phyloP scores from a whole-genome alignment of 2,888 invertebrate species.

The Drosophila leonis region DNA sequence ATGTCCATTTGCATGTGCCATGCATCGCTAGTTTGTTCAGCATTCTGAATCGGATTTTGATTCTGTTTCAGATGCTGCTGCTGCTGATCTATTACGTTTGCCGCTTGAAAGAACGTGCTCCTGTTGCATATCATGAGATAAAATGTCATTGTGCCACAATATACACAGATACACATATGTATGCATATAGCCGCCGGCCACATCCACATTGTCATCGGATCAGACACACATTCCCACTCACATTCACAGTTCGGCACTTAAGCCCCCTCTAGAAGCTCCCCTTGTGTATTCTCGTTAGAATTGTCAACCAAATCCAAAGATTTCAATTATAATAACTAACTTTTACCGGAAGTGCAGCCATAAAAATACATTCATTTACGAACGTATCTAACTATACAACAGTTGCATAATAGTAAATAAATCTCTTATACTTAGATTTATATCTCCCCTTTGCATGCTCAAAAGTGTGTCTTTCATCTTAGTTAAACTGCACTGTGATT shows the following conservation, averaged over 20 bases:
- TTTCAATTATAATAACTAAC: conserved; percentile 32
- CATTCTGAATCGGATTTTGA: conserved; percentile 59
- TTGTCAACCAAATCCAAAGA: conserved; percentile 35
- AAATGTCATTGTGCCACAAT: conserved; percentile 77
- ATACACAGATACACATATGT: neutral
- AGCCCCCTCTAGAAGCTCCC: conserved; percentile 27
- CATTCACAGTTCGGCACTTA: conserved; percentile 22
- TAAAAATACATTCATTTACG: conserved; percentile 3
- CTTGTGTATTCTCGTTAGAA: conserved; percentile 1
- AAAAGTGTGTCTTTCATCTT: neutral
- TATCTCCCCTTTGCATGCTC: neutral
- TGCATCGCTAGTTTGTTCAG: conserved; percentile 68
- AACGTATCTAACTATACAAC: neutral
- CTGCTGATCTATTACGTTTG: conserved; percentile 76
- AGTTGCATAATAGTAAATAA: conserved; percentile 41
- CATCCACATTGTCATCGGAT: conserved; percentile 64
- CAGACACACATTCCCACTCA: conserved; percentile 34
- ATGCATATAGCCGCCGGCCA: conserved; percentile 9
- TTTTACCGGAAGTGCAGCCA: conserved; percentile 63
- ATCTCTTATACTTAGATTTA: too few species aligned
- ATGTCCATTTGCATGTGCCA: conserved; percentile 64
- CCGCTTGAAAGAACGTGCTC: conserved; percentile 81
- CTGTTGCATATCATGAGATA: conserved; percentile 80
- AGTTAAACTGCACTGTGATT: neutral
- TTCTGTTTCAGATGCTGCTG: conserved; percentile 32